Conservation (phyloP, 1,140 invertebrate species). For the Schlechtendalia chinensis region DNA sequence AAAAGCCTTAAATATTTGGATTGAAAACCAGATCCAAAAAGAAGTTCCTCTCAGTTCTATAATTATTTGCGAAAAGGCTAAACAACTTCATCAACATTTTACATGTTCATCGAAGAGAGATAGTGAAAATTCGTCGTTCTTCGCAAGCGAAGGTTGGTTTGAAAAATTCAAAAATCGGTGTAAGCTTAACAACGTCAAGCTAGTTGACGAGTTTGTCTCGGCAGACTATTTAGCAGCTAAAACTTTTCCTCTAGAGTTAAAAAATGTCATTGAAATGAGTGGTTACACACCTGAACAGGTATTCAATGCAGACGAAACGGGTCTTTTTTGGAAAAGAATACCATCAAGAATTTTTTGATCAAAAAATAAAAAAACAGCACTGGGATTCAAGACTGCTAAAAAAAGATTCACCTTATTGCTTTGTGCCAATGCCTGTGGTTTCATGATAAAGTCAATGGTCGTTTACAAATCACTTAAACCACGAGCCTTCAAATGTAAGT, state of each 20-base stretch:
- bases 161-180: no score
- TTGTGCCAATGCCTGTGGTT: slow-evolving; percentile 10
- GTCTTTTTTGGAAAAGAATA: slow-evolving; percentile 25
- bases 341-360: slow-evolving; percentile 21
- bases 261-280: no score
- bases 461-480: slow-evolving; percentile 23
- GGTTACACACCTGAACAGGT: slow-evolving; percentile 3
- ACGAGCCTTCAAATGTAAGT: background rate
- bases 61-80: background rate
- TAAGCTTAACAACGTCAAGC: no score
- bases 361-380: slow-evolving; percentile 28
- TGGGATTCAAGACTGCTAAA: slow-evolving; percentile 15
- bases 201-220: no score
- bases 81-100: slow-evolving; percentile 15
- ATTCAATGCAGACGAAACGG: slow-evolving; percentile 22
- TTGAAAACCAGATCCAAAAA: slow-evolving; percentile 22
- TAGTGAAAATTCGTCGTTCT: background rate
- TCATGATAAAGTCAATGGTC: slow-evolving; percentile 26
- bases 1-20: slow-evolving; percentile 23
- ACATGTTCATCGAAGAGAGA: background rate
- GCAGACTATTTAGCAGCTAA: no score
- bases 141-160: no score
- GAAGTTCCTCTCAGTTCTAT: slow-evolving; percentile 15
- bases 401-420: slow-evolving; percentile 2
- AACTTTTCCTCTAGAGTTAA: no score